Conservation (phyloP, 2,888 invertebrate species). For the Zaprionus obscuricornis region DNA sequence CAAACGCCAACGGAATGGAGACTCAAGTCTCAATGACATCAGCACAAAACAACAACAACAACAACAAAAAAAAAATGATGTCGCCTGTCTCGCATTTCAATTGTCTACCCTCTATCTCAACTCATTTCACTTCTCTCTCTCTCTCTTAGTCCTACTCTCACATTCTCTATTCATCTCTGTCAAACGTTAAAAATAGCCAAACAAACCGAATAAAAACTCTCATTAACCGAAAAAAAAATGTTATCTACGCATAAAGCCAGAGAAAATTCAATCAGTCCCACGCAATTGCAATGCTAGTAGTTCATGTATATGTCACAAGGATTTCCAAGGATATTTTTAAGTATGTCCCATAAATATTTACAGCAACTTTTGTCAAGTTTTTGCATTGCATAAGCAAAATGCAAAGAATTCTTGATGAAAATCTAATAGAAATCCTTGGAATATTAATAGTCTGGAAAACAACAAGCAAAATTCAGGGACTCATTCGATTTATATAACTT, state of each 20-base stretch:
- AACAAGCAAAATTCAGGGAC: too few relatives aligned
- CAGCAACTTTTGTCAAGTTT: too few relatives aligned
- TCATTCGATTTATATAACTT: too few relatives aligned
- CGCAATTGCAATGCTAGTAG: too few relatives aligned
- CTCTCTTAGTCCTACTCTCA: not conserved
- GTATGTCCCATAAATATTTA: too few relatives aligned
- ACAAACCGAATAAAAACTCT: conserved; percentile 30
- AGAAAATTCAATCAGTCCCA: not conserved
- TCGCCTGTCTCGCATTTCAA: conserved; percentile 28
- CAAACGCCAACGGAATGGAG: conserved; percentile 40
- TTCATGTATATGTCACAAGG: too few relatives aligned
- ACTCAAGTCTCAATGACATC: conserved; percentile 41
- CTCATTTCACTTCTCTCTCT: not conserved
- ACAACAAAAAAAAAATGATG: conserved; percentile 7
- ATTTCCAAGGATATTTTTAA: too few relatives aligned
- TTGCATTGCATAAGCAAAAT: too few relatives aligned
- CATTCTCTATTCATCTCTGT: too few relatives aligned
- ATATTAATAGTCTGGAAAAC: too few relatives aligned
- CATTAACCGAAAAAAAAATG: conserved; percentile 45
- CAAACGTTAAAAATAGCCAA: conserved; percentile 22
- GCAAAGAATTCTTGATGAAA: too few relatives aligned
- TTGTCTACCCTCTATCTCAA: conserved; percentile 14
- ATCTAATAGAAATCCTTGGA: too few relatives aligned
- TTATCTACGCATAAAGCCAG: conserved; percentile 4
- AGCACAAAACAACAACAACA: conserved; percentile 9